Conservation (phyloP, 2,113 vertebrate genomes). For the Mesocricetus auratus region DNA sequence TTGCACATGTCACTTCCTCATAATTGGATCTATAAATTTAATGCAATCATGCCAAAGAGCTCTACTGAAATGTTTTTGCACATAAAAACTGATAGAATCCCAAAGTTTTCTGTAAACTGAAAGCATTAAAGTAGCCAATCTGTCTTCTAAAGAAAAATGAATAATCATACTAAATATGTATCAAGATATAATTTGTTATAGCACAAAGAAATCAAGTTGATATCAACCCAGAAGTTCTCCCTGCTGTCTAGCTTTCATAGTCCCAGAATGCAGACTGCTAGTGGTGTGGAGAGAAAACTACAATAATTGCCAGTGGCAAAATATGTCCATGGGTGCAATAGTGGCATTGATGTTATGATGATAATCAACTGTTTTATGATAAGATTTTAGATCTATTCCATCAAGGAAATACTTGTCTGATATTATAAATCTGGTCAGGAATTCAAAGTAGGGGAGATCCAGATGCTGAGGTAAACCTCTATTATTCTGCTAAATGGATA, state of each 20-base stretch:
- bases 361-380: background rate
- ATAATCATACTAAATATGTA: background rate
- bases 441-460: background rate
- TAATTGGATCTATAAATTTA: background rate
- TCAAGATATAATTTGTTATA: background rate
- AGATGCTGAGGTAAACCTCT: background rate
- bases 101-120: background rate
- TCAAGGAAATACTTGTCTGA: too few relatives aligned
- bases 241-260: background rate
- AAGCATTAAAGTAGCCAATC: background rate
- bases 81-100: background rate
- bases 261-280: background rate
- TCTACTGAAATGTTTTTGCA: background rate
- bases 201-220: background rate
- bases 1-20: background rate
- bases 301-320: background rate
- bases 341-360: background rate
- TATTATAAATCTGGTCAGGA: background rate
- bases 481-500: background rate
- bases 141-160: slow-evolving; percentile 8
- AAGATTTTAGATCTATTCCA: background rate
- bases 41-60: background rate
- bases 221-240: background rate
- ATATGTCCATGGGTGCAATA: background rate
- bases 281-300: too few relatives aligned